Evolutionary conservation across 2,888 invertebrate genomes (phyloP), one percentile per base, ranked within the genome.

Genomic region (Euphydryas editha): DNA sequence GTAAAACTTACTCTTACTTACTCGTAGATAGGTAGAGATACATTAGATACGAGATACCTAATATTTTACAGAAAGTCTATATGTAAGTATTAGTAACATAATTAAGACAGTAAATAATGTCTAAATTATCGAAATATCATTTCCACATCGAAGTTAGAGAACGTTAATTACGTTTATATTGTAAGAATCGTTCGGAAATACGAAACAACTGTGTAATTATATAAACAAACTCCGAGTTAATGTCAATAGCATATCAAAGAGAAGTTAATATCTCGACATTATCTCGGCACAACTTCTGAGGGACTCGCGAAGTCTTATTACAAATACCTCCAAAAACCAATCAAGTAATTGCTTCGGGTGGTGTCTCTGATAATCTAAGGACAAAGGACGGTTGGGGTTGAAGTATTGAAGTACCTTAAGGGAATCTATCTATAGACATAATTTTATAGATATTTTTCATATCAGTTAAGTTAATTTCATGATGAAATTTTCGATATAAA

Each of bases 291-390:
- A 72, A 76, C 65, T 71, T 73, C 65, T 67, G 67, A 64, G 56
- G 64, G 42, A n/a, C 42, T 39, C 39, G 15, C 39, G 15, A 3
- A 39, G 69, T 64, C 68, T 57, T 58, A 59, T 60, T 59, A 73
- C 79, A 85, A 85, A 87, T 86, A 88, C 85, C 37, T 86, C 84
- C 86, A 81, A 83, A 87, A 88, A 85, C 85, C 90, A 91, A 92
- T 92, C 90, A 88, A 85, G 89, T 91, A 91, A 92, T 91, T 90
- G 86, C 65, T 30, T 30, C 57, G 59, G 70, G 68, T n/a, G 42
- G 42, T 15, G 39, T 39, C 39, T 76, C 81, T 85, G 87, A 87
- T 89, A 86, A 85, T 87, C 86, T 86, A 86, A 76, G 51, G 76
- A 78, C 76, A 80, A 78, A 78, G 76, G 73, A 73, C 70, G 42